phyloP scores from a whole-genome alignment of 2,888 invertebrate species.

The Drosophila quinaria region DNA sequence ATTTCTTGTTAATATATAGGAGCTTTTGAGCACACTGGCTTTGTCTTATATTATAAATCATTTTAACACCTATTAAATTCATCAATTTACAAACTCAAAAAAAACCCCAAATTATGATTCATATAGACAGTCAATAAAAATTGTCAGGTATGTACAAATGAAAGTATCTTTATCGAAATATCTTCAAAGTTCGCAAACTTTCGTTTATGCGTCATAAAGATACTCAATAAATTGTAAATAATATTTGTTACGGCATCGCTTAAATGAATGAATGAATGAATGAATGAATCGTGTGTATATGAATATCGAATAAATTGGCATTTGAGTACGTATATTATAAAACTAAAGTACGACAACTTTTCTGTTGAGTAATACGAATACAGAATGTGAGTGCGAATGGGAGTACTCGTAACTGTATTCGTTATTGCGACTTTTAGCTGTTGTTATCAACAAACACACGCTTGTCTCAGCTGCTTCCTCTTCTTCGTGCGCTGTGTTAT shows the following conservation, averaged over 20 bases:
- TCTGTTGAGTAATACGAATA: constrained; percentile 11
- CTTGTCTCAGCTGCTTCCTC: constrained; percentile 11
- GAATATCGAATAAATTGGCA: constrained; percentile 18
- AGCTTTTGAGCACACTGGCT: no score
- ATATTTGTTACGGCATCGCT: constrained; percentile 15
- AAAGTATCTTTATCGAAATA: not conserved
- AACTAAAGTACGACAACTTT: constrained; percentile 6
- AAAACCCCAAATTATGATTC: not conserved
- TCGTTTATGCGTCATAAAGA: constrained; percentile 18
- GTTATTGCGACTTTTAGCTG: constrained; percentile 21
- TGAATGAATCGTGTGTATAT: not conserved
- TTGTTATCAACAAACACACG: constrained; percentile 27
- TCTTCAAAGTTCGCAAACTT: not conserved
- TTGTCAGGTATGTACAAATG: not conserved
- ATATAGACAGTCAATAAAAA: not conserved
- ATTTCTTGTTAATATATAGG: no score
- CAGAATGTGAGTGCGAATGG: constrained; percentile 1
- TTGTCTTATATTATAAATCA: no score
- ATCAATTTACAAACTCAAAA: not conserved
- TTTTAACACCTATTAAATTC: not conserved
- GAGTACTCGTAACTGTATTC: not conserved
- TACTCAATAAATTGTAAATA: constrained; percentile 29
- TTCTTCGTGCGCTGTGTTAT: constrained; percentile 28
- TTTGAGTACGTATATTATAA: constrained; percentile 7
- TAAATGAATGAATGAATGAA: constrained; percentile 36